Evolutionary conservation across 1,140 invertebrate species (phyloP), one percentile per base, ranked within the genome.

Genomic region (Ganaspis sp.): DNA sequence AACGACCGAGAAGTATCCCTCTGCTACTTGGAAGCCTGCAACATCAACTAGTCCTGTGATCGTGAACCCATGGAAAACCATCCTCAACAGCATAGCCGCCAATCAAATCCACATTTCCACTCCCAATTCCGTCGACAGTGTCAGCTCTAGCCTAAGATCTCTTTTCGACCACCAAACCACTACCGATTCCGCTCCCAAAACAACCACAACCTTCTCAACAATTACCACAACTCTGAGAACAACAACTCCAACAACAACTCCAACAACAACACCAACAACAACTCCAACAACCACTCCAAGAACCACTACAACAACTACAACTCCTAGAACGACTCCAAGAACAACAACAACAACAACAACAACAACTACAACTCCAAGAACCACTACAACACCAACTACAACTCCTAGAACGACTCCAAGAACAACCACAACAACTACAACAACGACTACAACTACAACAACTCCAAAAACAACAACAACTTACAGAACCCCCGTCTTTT

Each of bases 21-120:
- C 70, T 3, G 80, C 75, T 15, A 83, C 81, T 11, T 82, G 82
- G 82, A 84, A 82, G 75, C 81, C 84, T 1, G 42, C 83, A 4
- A 64, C 54, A 26, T 64, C 54, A 15, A 64, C 54, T 1, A 64
- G 54, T 29, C 15, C 54, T 5, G 21, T 64, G 21, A 26, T 64
- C 3, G 54, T 64, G 1, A 64, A 64, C 15, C 54, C 54, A 11
- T 64, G 54, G 54, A 64, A 64, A 64, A 64, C 54, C 4, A 23
- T 64, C 12, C 29, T 64, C 9, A 64, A 64, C 21, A 12, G 54
- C 21, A 64, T 64, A 29, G 54, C 54, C 0, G 54, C 54, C 15
- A 64, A 64, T 29, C 54, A 64, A 15, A 64, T 64, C 1, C 54
- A 26, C 12, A 64, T 64, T 64, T 64, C 54, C 9, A 64, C 54